Base-by-base conservation (phyloP, 64 coral and sea anemone genomes). In the Stichodactyla helianthus region DNA sequence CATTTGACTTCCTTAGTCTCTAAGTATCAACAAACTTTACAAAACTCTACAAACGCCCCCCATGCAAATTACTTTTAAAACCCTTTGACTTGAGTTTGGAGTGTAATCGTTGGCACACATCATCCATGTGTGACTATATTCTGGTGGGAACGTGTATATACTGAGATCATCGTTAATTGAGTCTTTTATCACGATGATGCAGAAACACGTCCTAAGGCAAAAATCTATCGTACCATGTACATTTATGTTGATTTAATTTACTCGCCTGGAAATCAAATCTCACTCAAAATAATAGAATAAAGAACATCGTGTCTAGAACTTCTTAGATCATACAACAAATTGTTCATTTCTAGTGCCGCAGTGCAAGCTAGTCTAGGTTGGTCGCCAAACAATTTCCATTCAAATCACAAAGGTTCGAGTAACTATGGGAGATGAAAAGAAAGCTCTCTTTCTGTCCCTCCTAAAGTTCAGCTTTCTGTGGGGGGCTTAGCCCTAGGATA, bases 11-110 rank as follows among this genome's bases (percentile, higher is more conserved):
- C 68, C 68, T 74, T 74, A 74, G 20, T 74, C 4, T 31, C 26
- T 74, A 74, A 74, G 68, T 74, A 74, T 74, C 68, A 74, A 74
- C 68, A 74, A 74, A 74, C 68, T 74, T 74, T 74, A 7, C 68
- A 74, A 4, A 31, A 74, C 68, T 70, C 65, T 70, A 70, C 65
- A 20, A 70, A 70, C 68, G n/a, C 25, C 25, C 27, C 68, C 68
- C 35, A 68, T 74, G 68, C 68, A 74, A 74, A 74, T 74, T 74
- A 23, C 68, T 74, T 74, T 74, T 31, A 74, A 74, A 74, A 74
- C 68, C 22, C 25, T 74, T 74, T 74, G 68, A 28, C 26, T 31
- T 23, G 12, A 74, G 68, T 31, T 58, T 74, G 25, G 68, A 74
- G 68, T 74, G 1, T 74, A 74, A 74, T 74, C 5, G 19, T 22